Evolutionary conservation across 2,888 invertebrate genomes (phyloP), one percentile per base, ranked within the genome.

Genomic region (Rhopalosiphum nymphaeae): DNA sequence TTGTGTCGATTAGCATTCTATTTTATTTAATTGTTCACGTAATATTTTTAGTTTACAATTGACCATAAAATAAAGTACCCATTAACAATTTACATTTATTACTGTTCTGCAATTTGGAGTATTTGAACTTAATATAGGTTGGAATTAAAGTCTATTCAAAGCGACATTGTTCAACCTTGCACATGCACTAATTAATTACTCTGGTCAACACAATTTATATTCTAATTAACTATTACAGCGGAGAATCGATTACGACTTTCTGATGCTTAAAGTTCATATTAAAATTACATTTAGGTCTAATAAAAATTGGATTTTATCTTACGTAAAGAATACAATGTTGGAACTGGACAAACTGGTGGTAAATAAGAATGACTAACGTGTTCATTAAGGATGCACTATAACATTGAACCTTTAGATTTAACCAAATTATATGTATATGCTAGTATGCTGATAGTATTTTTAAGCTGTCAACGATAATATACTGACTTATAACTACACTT

Each of bases 111-210:
- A 91, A 56, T 91, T 91, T 84, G 84, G 53, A 84, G 7, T 91
- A 56, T 84, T 91, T 91, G 42, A 53, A 91, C 46, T 56, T 56
- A 42, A 84, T 84, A 42, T 90, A 61, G 46, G 91, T 92, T 86
- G 57, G 44, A 92, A 92, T 86, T 86, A 92, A 92, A 86, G 29
- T 91, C 44, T 56, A 46, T 88, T 46, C 93, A 93, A 93, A 89
- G 89, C 89, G n/a, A 93, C 44, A 57, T 56, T 78, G 44, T 89
- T 88, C 61, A 67, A 88, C 93, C 89, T 89, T 93, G 89, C 89
- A 89, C 89, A 93, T 89, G 93, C 93, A 93, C 93, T n/a, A 89
- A 89, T 93, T 92, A 85, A 91, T 84, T 57, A 86, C 85, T 46
- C 7, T 25, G 36, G 61, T 87, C 36, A 92, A 87, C 57, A 49